phyloP scores from a whole-genome alignment of 2,888 invertebrate species.

The Papilio elwesi region DNA sequence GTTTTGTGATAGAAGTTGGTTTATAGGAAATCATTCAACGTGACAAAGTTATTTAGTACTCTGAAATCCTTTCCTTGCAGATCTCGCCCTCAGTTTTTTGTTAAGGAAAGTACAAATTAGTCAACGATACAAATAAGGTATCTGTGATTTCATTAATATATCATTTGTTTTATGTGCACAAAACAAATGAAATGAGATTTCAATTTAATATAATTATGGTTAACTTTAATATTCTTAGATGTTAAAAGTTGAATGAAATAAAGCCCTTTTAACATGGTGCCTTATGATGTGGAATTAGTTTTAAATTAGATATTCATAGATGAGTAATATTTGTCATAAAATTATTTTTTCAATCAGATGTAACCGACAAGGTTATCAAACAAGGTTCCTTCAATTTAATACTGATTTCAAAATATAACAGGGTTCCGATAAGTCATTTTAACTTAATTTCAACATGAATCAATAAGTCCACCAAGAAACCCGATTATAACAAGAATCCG shows the following conservation, averaged over 20 bases:
- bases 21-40: background rate
- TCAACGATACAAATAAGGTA: slow-evolving; percentile 3
- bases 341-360: background rate
- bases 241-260: background rate
- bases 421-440: too few species aligned
- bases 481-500: too few species aligned
- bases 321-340: background rate
- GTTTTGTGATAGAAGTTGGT: background rate
- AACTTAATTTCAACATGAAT: too few species aligned
- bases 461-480: too few species aligned
- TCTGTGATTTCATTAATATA: slow-evolving; percentile 10
- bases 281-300: background rate
- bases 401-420: too few species aligned
- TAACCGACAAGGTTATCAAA: background rate
- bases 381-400: background rate
- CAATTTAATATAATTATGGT: background rate
- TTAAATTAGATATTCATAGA: background rate
- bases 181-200: background rate
- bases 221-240: background rate
- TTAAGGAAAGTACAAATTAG: too few species aligned
- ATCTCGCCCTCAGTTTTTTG: background rate
- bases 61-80: background rate
- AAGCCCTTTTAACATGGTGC: background rate
- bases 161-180: background rate
- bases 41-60: background rate